Evolutionary conservation across 2,797 vertebrate genomes (phyloP), one percentile per base, ranked within the genome.

Genomic region (Bradypus variegatus): DNA sequence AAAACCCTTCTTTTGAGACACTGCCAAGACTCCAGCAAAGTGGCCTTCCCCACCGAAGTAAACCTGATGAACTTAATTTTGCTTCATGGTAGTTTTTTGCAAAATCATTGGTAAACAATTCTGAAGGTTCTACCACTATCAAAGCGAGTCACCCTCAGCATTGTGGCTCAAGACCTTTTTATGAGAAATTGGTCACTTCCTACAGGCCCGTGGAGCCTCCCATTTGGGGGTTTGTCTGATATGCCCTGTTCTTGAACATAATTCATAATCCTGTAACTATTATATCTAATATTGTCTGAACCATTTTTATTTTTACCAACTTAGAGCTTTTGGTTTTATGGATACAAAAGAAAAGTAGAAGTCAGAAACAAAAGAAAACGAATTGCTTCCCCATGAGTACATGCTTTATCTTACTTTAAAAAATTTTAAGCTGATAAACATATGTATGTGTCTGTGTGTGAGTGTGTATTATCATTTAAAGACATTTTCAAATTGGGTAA

Each of bases 131-230:
- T 6, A 3, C 23, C n/a, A 41, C 48, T 73, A 15, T 29, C 60
- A 33, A 11, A 50, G 4, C 19, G 8, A 76, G 4, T 3, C 31
- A 6, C 5, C 10, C 11, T 53, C 7, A 15, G 11, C 3, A 31
- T 7, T 3, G 1, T 1, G 14, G 10, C 9, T 62, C 55, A 55
- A 7, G 41, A 38, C 1, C 0, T 6, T 73, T 58, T 60, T 0
- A 1, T 72, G 5, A 9, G 45, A 58, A 38, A 33, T 10, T 27
- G 10, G 33, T n/a, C 6, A 4, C 8, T 48, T 86, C 16, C 11
- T 36, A 8, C 27, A 73, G 19, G 19, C 2, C 2, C 3, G 2
- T 7, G 13, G 21, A 33, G 5, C 12, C 10, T 8, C 85, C 60
- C 8, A 6, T 23, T 15, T 73, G 70, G 53, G 5, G 0, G 1